Percentiles rank a stretch among this genome's conserved stretches.
Evolutionary conservation across 2,113 vertebrate species (phyloP).

Genomic region (Epinephelus moara): DNA sequence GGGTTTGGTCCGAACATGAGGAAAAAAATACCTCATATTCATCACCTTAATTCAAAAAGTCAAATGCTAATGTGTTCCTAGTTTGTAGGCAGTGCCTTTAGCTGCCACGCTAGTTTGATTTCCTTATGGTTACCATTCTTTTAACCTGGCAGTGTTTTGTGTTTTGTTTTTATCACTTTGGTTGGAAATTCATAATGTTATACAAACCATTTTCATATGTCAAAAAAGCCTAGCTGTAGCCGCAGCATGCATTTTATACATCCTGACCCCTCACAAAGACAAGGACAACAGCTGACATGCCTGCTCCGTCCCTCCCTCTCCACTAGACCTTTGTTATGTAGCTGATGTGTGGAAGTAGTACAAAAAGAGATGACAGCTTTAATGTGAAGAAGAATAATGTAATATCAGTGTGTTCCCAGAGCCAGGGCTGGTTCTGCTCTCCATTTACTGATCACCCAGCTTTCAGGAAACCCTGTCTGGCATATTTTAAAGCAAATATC

Average conservation of each 20-base stretch:
- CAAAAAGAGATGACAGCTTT: conserved; percentile 71
- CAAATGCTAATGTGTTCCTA: background rate
- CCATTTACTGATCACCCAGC: conserved; percentile 64
- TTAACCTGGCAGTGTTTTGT: background rate
- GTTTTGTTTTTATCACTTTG: background rate
- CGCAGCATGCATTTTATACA: conserved; percentile 13
- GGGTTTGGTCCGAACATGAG: background rate
- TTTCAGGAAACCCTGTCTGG: conserved; percentile 58
- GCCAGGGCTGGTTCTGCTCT: conserved; percentile 24
- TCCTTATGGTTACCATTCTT: background rate
- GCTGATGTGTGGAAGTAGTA: conserved; percentile 32
- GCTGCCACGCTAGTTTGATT: background rate
- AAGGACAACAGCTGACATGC: conserved; percentile 69
- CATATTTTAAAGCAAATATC: conserved; percentile 67
- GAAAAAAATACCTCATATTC: conserved; percentile 4
- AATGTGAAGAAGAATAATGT: conserved; percentile 64
- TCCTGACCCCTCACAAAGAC: conserved; percentile 56
- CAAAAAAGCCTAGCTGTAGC: background rate
- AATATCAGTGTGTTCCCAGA: conserved; percentile 33
- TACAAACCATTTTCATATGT: conserved; percentile 22
- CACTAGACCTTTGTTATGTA: conserved; percentile 56
- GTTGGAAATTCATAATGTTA: background rate
- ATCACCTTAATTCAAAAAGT: background rate
- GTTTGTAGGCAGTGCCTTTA: conserved; percentile 8
- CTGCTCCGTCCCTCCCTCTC: conserved; percentile 50